Evolutionary conservation across 2,888 invertebrate species (phyloP).

Genomic region (Acrobasis consociella): DNA sequence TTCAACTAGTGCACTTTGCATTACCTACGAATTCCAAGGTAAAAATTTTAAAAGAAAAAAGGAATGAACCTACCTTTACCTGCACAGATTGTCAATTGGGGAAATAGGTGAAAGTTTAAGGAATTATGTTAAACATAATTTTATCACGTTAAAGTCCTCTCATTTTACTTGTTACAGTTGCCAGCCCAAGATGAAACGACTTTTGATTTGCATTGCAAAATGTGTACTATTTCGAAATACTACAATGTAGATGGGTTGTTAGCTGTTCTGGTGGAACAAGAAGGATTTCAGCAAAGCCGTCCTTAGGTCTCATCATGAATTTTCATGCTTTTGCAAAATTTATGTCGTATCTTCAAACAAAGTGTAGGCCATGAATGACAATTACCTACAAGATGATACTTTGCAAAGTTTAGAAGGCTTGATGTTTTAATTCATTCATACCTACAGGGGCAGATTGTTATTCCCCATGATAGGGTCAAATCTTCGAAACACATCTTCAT

Average conservation of each 20-base stretch:
- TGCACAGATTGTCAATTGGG: background rate
- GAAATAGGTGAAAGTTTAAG: background rate
- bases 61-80: too few relatives aligned
- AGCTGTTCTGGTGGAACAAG: constrained; percentile 16
- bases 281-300: constrained; percentile 17
- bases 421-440: too few relatives aligned
- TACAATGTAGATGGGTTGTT: constrained; percentile 11
- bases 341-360: constrained; percentile 14
- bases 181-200: constrained; percentile 7
- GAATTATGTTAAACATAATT: constrained; percentile 1
- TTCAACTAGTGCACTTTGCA: background rate
- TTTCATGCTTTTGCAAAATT: constrained; percentile 22
- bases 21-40: background rate
- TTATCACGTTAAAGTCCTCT: background rate
- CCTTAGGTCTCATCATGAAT: constrained; percentile 25
- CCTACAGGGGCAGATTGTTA: too few relatives aligned
- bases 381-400: background rate
- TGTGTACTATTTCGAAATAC: constrained; percentile 13
- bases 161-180: constrained; percentile 16
- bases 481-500: too few relatives aligned
- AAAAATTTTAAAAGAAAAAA: too few relatives aligned
- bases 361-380: background rate
- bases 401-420: background rate
- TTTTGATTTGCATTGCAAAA: constrained; percentile 21
- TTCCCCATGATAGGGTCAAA: too few relatives aligned